These are phyloP conservation scores for Apostichopus parvimensis DNA, from an alignment of 35 echinoderm and acorn worm genomes.

Conservation along the genomic window DNA sequence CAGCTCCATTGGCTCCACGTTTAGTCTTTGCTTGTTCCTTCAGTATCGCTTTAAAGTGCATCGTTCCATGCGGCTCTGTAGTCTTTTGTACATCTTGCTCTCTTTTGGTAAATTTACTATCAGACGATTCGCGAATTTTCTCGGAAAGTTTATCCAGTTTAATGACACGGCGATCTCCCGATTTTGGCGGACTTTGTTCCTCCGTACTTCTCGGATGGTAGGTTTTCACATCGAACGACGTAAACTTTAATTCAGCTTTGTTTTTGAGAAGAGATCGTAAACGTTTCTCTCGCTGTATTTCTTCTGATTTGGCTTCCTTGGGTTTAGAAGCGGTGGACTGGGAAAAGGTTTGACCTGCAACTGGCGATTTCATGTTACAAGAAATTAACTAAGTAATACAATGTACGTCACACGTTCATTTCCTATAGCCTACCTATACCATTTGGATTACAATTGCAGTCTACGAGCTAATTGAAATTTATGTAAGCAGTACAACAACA, in stretches of 20 bases:
- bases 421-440: too few relatives aligned
- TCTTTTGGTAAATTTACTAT: neutral
- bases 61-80: constrained; percentile 5
- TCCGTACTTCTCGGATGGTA: constrained; percentile 6
- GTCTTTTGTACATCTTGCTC: neutral
- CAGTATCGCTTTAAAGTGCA: constrained; percentile 3
- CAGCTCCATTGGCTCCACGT: neutral
- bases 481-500: too few relatives aligned
- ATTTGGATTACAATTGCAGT: too few relatives aligned
- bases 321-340: neutral
- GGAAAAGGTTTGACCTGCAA: neutral
- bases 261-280: neutral
- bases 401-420: too few relatives aligned
- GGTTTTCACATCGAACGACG: constrained; percentile 7
- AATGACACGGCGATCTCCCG: neutral
- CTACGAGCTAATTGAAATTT: too few relatives aligned
- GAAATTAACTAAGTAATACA: too few relatives aligned
- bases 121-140: neutral
- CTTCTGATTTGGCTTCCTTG: neutral
- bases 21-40: neutral
- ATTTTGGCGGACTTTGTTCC: neutral
- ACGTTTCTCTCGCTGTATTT: neutral
- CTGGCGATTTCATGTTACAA: neutral
- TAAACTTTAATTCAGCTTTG: neutral
- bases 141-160: neutral